Evolutionary conservation across 2,888 invertebrate genomes (phyloP).

Genomic region (Graphium colonna): DNA sequence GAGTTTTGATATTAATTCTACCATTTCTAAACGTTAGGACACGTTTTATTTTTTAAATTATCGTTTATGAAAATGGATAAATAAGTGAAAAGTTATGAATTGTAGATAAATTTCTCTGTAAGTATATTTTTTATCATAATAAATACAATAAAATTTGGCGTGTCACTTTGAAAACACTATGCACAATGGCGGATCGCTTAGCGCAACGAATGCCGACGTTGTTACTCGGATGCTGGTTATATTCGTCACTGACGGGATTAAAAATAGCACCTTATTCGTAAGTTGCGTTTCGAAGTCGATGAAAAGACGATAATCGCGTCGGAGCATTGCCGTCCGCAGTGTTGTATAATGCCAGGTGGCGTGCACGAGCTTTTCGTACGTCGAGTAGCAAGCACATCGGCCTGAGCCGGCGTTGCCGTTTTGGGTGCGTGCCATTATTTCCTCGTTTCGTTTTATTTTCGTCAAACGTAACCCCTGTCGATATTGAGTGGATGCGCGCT

Average conservation of each 20-base stretch:
- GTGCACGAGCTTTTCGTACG: constrained; percentile 29
- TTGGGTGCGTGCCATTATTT: constrained; percentile 50
- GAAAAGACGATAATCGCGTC: constrained; percentile 1
- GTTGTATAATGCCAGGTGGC: constrained; percentile 31
- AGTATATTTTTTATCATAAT: too few relatives aligned
- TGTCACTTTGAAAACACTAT: background rate
- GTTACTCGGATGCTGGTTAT: background rate
- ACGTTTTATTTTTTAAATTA: too few relatives aligned
- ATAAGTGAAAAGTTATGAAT: too few relatives aligned
- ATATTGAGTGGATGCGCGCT: constrained; percentile 25
- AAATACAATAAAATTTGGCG: too few relatives aligned
- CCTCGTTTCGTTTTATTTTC: constrained; percentile 42
- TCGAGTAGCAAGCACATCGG: constrained; percentile 27
- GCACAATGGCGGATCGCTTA: background rate
- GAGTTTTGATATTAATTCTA: too few relatives aligned
- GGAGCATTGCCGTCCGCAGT: constrained; percentile 15
- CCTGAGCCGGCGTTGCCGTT: constrained; percentile 36
- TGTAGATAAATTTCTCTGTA: too few relatives aligned
- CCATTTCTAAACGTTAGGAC: too few relatives aligned
- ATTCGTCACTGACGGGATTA: background rate
- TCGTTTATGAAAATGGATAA: too few relatives aligned
- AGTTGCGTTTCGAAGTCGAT: constrained; percentile 1
- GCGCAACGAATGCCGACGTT: background rate
- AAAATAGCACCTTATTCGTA: constrained; percentile 11
- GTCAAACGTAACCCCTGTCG: constrained; percentile 33